These are phyloP conservation scores for Electrophaes corylata DNA, from an alignment of 2,888 invertebrate genomes.

Conservation along the genomic window DNA sequence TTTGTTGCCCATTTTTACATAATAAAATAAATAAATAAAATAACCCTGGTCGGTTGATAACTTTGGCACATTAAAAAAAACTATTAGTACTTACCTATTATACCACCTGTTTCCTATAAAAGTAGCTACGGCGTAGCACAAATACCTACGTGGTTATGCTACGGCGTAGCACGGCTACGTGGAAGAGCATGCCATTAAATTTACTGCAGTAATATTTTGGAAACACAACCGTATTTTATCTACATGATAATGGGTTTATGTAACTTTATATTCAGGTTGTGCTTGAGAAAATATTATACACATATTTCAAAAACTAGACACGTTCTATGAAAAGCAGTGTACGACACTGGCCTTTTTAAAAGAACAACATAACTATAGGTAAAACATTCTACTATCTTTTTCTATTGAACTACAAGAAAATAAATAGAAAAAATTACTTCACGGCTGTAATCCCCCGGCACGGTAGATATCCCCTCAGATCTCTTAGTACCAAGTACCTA, in stretches of 20 bases:
- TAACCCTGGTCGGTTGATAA: background rate
- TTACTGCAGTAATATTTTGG: background rate
- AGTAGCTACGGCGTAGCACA: background rate
- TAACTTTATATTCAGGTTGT: background rate
- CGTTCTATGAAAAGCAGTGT: too few species aligned
- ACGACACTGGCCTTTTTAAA: too few species aligned
- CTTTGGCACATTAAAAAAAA: background rate
- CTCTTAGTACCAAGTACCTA: too few species aligned
- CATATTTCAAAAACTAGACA: background rate
- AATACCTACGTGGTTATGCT: background rate
- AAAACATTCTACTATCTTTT: too few species aligned
- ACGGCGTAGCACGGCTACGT: slow-evolving; percentile 2
- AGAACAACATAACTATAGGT: too few species aligned
- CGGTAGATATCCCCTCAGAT: too few species aligned
- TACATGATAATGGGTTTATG: background rate
- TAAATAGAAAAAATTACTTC: too few species aligned
- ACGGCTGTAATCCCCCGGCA: too few species aligned
- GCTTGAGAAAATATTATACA: background rate
- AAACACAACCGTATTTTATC: background rate
- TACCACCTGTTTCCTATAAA: background rate
- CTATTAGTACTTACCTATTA: background rate
- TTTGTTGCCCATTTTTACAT: too few species aligned
- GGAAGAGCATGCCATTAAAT: background rate
- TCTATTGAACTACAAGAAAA: too few species aligned
- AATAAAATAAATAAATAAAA: too few species aligned